Evolutionary conservation across 2,888 invertebrate species (phyloP), one percentile per base, ranked within the genome.

Genomic region (Muschampia plurimacula): DNA sequence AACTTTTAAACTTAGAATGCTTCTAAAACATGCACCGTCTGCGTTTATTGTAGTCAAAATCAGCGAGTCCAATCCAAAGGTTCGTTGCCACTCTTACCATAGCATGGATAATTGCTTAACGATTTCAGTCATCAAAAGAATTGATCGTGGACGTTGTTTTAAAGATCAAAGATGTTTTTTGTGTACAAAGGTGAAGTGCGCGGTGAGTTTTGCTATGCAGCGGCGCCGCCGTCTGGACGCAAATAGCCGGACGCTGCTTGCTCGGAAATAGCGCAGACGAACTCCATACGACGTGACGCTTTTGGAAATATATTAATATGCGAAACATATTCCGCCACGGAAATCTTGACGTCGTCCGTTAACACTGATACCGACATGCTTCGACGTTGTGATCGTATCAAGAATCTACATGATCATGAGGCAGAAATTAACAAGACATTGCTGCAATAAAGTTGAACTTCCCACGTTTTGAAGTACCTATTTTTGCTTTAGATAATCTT

Each of bases 271-370:
- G 79, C 81, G 72, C 76, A 82, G 82, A 82, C 81, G 78, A 52
- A 71, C 49, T 71, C 76, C 81, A 78, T 74, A 73, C 78, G 74
- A 77, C 74, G 59, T 69, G 73, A 77, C 77, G 75, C 77, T 79
- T 81, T 81, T 75, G 79, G 79, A 80, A 77, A 74, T 77, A 77
- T 81, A 80, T 81, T 80, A 79, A 80, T 82, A 81, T 79, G 78
- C 77, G 75, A 79, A 79, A 73, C 59, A 62, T 60, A 62, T 72
- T 62, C 67, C 67, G 67, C 49, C 67, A 67, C 67, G 72, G 72
- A 72, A 72, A 67, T 60, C 72, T 67, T 13, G 65, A 65, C 70
- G 67, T 36, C 55, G 63, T 63, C 36, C 49, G 32, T 65, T 69
- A 69, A 55, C 64, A 46, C 46, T 46, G 46, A 8, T 8, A 69